Evolutionary conservation across 1,140 invertebrate genomes (phyloP), one percentile per base, ranked within the genome.

Genomic region (Drosophila tani): DNA sequence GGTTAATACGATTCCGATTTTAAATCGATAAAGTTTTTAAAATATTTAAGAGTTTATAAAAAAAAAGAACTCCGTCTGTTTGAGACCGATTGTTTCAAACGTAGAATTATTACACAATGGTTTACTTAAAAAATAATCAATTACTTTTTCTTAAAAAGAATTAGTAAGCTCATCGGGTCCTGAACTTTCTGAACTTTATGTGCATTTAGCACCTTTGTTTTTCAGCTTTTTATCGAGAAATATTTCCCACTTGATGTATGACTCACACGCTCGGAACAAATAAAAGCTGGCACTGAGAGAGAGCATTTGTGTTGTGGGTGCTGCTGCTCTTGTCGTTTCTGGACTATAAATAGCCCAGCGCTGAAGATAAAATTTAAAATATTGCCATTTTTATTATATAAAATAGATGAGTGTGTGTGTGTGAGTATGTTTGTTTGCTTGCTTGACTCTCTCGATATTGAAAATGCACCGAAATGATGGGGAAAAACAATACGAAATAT

Each of bases 331-430:
- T 40, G 41, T 69, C 21, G 43, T 45, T 75, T 71, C 38, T 53
- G 29, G 45, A 46, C 81, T 85, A 85, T 69, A 85, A 85, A 85
- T 84, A 84, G 82, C 78, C 21, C 24, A 46, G 24, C 35, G 73
- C 66, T 64, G 63, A 85, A 84, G 79, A 85, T 77, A 85, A 80
- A 70, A 83, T 75, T 69, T 43, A 64, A 71, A 84, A 84, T 76
- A 77, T 71, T 83, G 71, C 76, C 81, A 84, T 83, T 75, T 56
- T 71, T 67, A 78, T 84, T 79, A 73, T 79, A 78, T 78, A 79
- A 75, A 75, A 75, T 47, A 41, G 27, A 56, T 12, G 46, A 59
- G 7, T 24, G 46, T 60, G 40, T 27, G 50, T 19, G 51, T 17
- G 14, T 19, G 32, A 21, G 32, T 5, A 12, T 14, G 17, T 17